Conservation (phyloP, 92 coral and sea anemone genomes). For the Parazoanthus atlanticus region DNA sequence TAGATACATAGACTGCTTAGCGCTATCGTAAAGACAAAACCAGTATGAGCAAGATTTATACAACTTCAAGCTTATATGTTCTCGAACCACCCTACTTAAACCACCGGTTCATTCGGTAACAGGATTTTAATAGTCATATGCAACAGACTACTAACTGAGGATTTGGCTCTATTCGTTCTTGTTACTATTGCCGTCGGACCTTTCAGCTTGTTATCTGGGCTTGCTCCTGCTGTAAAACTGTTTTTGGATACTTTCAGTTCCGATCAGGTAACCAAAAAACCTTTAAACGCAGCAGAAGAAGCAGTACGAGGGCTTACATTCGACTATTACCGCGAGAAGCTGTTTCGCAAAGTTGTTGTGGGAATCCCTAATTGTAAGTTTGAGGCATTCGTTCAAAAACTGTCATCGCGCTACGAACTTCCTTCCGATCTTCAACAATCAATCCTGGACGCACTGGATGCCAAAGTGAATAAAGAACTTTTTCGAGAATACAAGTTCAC, state of each 20-base stretch:
- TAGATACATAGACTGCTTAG: too few species aligned
- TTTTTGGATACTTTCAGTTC: not conserved
- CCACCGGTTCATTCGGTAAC: too few species aligned
- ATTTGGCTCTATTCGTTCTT: not conserved
- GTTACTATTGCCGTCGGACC: not conserved
- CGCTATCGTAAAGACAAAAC: too few species aligned
- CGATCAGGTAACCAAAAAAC: not conserved
- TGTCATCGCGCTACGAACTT: conserved; percentile 15
- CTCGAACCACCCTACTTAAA: too few species aligned
- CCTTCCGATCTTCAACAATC: conserved; percentile 27
- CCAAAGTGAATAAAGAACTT: conserved; percentile 15
- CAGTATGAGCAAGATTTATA: too few species aligned
- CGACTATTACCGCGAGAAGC: conserved; percentile 9
- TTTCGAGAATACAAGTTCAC: conserved; percentile 31
- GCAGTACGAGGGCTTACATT: conserved; percentile 23
- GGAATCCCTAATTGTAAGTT: conserved; percentile 28
- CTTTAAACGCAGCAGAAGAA: conserved; percentile 4
- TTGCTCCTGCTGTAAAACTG: not conserved
- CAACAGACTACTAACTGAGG: not conserved
- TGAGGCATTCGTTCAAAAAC: conserved; percentile 11
- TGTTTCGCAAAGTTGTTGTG: conserved; percentile 19
- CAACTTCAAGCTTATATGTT: too few species aligned
- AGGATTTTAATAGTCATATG: not conserved
- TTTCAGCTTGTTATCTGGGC: not conserved
- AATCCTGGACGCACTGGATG: conserved; percentile 31